Evolutionary conservation across 1,140 invertebrate genomes (phyloP).

Genomic region (Drosophila aff.): DNA sequence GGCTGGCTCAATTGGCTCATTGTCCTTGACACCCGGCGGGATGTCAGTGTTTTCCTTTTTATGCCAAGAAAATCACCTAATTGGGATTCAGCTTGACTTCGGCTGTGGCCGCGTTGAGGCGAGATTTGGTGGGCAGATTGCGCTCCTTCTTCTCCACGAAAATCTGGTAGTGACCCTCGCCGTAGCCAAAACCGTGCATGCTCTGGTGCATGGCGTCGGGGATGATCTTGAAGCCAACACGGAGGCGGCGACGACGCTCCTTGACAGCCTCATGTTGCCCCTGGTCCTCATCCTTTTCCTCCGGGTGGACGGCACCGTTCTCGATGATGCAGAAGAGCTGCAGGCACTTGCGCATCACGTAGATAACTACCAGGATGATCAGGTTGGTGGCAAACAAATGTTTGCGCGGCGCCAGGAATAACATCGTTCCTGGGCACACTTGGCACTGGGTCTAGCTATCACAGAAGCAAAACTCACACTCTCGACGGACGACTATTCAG

Average conservation of each 20-base stretch:
- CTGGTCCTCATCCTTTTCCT: constrained; percentile 9
- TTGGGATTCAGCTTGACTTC: constrained; percentile 84
- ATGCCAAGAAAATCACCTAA: constrained; percentile 43
- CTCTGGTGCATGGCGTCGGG: constrained; percentile 71
- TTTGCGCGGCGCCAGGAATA: constrained; percentile 76
- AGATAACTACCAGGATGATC: constrained; percentile 72
- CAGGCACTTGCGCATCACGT: constrained; percentile 72
- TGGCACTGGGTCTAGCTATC: constrained; percentile 64
- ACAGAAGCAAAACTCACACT: constrained; percentile 51
- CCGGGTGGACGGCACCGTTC: constrained; percentile 53
- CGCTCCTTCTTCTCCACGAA: constrained; percentile 82
- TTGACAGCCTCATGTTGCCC: constrained; percentile 20
- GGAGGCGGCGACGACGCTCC: constrained; percentile 41
- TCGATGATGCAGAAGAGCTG: constrained; percentile 78
- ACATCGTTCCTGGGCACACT: constrained; percentile 53
- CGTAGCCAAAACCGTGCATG: constrained; percentile 79
- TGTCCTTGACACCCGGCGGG: constrained; percentile 34
- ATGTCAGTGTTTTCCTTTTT: constrained; percentile 19
- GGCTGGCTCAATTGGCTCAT: constrained; percentile 61
- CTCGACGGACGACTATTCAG: constrained; percentile 14
- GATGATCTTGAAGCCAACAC: constrained; percentile 62
- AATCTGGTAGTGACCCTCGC: constrained; percentile 79
- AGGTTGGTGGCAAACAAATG: constrained; percentile 77
- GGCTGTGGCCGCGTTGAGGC: constrained; percentile 74
- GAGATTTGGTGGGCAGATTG: constrained; percentile 72